Conservation (phyloP, 1,140 invertebrate species). For the Argopecten irradians region DNA sequence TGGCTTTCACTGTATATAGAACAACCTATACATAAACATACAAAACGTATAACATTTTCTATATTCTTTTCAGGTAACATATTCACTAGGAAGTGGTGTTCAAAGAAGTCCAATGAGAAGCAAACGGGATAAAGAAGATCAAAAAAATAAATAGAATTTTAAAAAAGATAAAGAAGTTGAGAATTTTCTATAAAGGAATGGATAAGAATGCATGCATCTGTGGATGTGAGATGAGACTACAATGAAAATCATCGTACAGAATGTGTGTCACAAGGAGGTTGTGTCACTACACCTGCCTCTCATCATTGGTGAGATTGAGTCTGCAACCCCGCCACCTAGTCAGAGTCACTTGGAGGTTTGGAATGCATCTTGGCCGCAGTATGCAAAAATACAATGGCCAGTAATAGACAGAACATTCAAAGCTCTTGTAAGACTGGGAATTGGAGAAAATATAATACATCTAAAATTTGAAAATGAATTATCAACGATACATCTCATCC, state of each 20-base stretch:
- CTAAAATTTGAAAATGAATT: constrained; percentile 62
- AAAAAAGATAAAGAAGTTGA: background rate
- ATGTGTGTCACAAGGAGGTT: constrained; percentile 66
- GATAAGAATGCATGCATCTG: background rate
- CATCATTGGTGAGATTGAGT: constrained; percentile 70
- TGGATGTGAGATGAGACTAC: constrained; percentile 17
- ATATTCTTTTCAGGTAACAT: too few relatives aligned
- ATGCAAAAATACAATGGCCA: constrained; percentile 65
- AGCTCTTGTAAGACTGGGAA: constrained; percentile 66
- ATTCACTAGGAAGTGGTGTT: too few relatives aligned
- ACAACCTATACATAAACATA: too few relatives aligned
- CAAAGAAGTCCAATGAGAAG: too few relatives aligned
- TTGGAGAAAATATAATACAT: constrained; percentile 70
- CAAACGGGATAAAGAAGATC: too few relatives aligned
- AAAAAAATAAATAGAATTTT: too few relatives aligned
- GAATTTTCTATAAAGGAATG: background rate
- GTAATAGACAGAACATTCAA: constrained; percentile 73
- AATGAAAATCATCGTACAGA: constrained; percentile 71
- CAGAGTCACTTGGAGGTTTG: constrained; percentile 65
- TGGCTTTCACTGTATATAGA: too few relatives aligned
- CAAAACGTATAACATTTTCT: too few relatives aligned
- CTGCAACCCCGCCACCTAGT: constrained; percentile 36
- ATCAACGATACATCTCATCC: constrained; percentile 61
- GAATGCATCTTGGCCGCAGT: constrained; percentile 51
- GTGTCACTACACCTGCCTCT: constrained; percentile 70